Base-by-base conservation (phyloP, 2,888 invertebrate genomes). In the Pandemis corylana region DNA sequence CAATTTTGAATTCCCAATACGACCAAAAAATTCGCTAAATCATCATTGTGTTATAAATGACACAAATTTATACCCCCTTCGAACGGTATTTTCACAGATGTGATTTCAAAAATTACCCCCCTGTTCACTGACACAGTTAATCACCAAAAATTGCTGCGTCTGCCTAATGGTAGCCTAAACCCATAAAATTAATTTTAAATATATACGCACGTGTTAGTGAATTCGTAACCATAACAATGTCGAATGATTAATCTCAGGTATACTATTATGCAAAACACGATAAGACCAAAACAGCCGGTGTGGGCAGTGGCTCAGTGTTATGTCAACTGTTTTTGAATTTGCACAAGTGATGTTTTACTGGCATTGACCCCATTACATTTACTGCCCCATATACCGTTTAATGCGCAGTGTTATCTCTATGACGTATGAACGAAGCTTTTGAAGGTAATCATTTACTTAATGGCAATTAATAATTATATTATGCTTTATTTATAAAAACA, bases 301-400 rank as follows among this genome's bases (percentile, higher is more conserved):
- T 46, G 42, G 20, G 5, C n/a, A 15, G 15, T 63, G 46, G 7
- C 12, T 20, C 64, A 20, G 20, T 56, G 42, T 68, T 42, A 56
- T 68, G 15, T 12, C 42, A 56, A 56, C 56, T 68, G 56, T 56
- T 15, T 12, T 9, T 42, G n/a, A 41, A 61, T 42, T 59, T 42
- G 59, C 61, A 61, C 13, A 67, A 51, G 51, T 49, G 49, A 59
- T 66, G 71, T 66, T 44, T 64, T 56, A 64, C 42, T 71, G 42
- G n/a, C 71, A 72, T 72, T 72, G 72, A 61, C 61, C 64, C 41
- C n/a, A 51, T 44, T 42, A 44, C 20, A 42, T 41, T 13, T 5
- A 0, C n/a, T 42, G 15, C 9, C 9, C 42, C 46, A 15, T 20
- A 41, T 13, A 41, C 59, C 5, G 9, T 28, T 9, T 59, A 59